A percentile compares a stretch with the other conserved stretches of the same genome.
phyloP scores from a whole-genome alignment of 2,888 invertebrate genomes.

The Stenichneumon culpator region DNA sequence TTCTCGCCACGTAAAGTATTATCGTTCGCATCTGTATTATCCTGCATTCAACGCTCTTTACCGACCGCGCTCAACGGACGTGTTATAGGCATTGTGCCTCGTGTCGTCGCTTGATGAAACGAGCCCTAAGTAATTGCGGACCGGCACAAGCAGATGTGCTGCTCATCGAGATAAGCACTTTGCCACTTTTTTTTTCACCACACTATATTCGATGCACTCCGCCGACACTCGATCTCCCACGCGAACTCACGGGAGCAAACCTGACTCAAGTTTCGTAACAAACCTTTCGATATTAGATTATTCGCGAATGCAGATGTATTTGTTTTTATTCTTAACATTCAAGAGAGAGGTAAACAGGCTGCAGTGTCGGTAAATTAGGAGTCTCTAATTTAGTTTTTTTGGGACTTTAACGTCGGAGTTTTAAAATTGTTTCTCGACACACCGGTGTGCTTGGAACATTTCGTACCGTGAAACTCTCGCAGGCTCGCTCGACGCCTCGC shows the following conservation, averaged over 20 bases:
- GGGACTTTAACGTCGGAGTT: neutral
- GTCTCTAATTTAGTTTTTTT: neutral
- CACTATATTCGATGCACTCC: neutral
- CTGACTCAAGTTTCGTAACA: neutral
- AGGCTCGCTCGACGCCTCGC: neutral
- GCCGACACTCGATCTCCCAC: constrained; percentile 1
- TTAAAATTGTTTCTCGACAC: neutral
- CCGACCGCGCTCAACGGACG: neutral
- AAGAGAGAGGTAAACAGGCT: neutral
- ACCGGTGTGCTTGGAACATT: neutral
- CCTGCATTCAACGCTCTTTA: neutral
- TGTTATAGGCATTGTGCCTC: neutral
- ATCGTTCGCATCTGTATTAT: constrained; percentile 25
- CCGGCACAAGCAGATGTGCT: constrained; percentile 5
- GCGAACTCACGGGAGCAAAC: neutral
- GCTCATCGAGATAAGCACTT: constrained; percentile 22
- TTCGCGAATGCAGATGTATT: neutral
- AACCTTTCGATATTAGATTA: neutral
- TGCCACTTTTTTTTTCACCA: constrained; percentile 1
- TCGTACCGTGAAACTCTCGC: neutral
- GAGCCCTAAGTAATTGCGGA: constrained; percentile 18
- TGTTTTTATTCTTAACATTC: neutral
- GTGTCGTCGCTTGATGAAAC: constrained; percentile 12
- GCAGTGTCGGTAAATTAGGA: neutral
- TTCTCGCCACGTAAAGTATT: constrained; percentile 7